Evolutionary conservation across 2,888 invertebrate genomes (phyloP), one percentile per base, ranked within the genome.

Genomic region (Tetanocera ferruginea): DNA sequence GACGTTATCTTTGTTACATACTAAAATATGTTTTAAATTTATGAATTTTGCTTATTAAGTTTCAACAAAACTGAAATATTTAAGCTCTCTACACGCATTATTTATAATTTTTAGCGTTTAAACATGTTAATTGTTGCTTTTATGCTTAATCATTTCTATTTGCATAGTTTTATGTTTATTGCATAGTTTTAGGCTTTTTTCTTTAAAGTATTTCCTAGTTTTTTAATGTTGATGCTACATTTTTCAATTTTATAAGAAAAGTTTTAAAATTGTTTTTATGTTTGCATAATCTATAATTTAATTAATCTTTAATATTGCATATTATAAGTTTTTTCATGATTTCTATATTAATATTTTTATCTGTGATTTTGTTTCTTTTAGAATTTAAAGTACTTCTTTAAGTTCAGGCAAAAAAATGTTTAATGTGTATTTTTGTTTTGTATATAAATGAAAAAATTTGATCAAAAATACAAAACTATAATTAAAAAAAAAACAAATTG

Each of bases 331-430:
- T 52, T 66, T 75, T 43, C 23, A 57, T 75, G 74, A 70, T 62
- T 79, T 76, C 78, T 76, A 34, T 25, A 73, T 62, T 73, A 73
- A 62, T 70, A 79, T 77, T 76, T 72, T 74, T 78, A 76, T 73
- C 73, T 73, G 73, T 74, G 23, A 78, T 75, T 78, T 66, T 76
- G 28, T 66, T 55, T 67, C 64, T 78, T 64, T 62, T 28, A 76
- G 77, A 37, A 51, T 77, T 79, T 79, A 75, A 55, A 19, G 43
- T 71, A 5, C n/a, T 23, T 67, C 62, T 51, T 8, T 37, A 49
- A 51, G 73, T 57, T n/a, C 72, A 76, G 72, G 28, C 71, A 51
- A 60, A 77, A 79, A 78, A 25, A 73, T 71, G 78, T 81, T 79
- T 78, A 75, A 64, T 70, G 76, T 64, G 62, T 51, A 60, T 73